Evolutionary conservation across 2,797 vertebrate species (phyloP), one percentile per base, ranked within the genome.

Genomic region (Acrossocheilus wenchowensis): DNA sequence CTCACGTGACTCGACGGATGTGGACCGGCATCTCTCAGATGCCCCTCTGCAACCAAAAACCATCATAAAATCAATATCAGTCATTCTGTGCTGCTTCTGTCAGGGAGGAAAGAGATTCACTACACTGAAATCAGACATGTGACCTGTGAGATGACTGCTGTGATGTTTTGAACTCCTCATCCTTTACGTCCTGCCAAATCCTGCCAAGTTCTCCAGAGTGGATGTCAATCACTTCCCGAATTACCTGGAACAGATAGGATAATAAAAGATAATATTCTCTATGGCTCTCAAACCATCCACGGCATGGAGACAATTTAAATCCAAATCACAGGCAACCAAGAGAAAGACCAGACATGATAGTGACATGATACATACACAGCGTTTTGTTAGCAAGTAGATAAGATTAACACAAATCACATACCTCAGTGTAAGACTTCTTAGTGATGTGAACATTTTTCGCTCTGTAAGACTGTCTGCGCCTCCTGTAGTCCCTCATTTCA

Each of bases 401-500:
- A 52, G 30, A 36, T 30, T n/a, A 79, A 17, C 34, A 43, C 12
- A 64, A 64, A 66, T 23, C 23, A 87, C 93, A 91, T 69, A 97
- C 98, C 96, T 99, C 98, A 0, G 98, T 99, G 92, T 99, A 99
- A 2, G 98, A 98, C 86, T 99, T 99, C 94, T 99, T 99, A 43
- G 98, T 99, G 93, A 99, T 99, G 90, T 99, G 98, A 78, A 99
- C 98, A 30, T 99, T 99, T 93, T 99, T 99, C 71, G 98, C 98
- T 91, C 98, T 94, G 84, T 99, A 99, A 0, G 98, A 99, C 92
- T 99, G 98, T 0, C 98, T 96, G 12, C 98, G 95, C 87, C 98
- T 96, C 94, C 98, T 99, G 92, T 99, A 99, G 92, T 99, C 98
- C 89, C 98, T 96, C 96, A 99, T 99, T 94, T 99, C 97, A 36